A percentile compares a stretch with the other conserved stretches of the same genome.
Evolutionary conservation across 2,113 vertebrate species (phyloP).

Genomic region (Taurulus bubalis): DNA sequence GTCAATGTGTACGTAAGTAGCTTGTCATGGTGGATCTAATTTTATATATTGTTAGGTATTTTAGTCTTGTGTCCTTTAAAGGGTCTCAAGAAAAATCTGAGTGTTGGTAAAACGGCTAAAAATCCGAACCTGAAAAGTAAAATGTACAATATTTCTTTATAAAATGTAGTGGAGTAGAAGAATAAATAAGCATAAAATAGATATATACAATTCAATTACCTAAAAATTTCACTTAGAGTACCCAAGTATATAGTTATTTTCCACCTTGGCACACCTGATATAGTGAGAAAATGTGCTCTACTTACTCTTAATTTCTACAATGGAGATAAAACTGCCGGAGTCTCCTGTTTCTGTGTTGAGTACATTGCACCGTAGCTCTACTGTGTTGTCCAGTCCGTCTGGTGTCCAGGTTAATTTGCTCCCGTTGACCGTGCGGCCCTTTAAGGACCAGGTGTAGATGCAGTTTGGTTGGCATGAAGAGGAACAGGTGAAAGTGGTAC

Average conservation of each 20-base stretch:
- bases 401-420: conserved; percentile 46
- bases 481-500: conserved; percentile 51
- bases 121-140: neutral
- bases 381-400: conserved; percentile 36
- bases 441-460: conserved; percentile 59
- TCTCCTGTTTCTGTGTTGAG: conserved; percentile 12
- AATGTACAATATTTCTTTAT: neutral
- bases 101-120: neutral
- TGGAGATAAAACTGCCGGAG: neutral
- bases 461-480: conserved; percentile 61
- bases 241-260: neutral
- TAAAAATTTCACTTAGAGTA: neutral
- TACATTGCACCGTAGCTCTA: conserved; percentile 46
- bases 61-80: neutral
- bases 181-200: neutral
- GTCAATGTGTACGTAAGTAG: no score
- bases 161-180: neutral
- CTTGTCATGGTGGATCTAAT: no score
- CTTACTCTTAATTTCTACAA: conserved; percentile 62
- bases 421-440: conserved; percentile 12
- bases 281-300: neutral
- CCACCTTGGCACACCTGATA: neutral
- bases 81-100: neutral
- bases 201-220: neutral
- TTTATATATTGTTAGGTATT: neutral